phyloP scores from a whole-genome alignment of 2,888 invertebrate genomes.

The Acleris literana region DNA sequence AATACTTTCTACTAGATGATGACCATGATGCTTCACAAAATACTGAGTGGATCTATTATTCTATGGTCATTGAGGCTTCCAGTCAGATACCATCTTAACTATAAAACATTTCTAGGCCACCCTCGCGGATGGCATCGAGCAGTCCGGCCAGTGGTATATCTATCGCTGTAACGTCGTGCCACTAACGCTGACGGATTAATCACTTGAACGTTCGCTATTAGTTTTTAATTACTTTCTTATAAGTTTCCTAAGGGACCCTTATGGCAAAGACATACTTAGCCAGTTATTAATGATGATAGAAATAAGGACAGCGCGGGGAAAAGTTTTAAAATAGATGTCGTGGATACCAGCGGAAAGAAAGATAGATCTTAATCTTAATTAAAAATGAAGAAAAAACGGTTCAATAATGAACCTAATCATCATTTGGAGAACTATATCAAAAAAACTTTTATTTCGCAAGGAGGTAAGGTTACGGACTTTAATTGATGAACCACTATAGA shows the following conservation, averaged over 20 bases:
- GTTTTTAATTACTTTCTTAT: constrained; percentile 27
- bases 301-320: neutral
- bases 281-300: constrained; percentile 11
- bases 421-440: too few relatives aligned
- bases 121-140: constrained; percentile 51
- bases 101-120: constrained; percentile 40
- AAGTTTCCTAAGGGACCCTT: constrained; percentile 6
- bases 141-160: constrained; percentile 35
- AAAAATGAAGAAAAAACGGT: too few relatives aligned
- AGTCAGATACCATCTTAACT: neutral
- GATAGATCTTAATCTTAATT: neutral
- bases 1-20: too few relatives aligned
- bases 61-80: too few relatives aligned
- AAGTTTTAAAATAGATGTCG: constrained; percentile 9
- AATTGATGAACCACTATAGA: too few relatives aligned
- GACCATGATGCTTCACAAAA: too few relatives aligned
- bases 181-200: constrained; percentile 29
- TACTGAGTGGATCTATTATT: too few relatives aligned
- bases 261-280: neutral
- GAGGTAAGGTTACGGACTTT: too few relatives aligned
- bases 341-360: neutral
- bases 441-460: too few relatives aligned
- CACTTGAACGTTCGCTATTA: constrained; percentile 23
- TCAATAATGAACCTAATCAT: too few relatives aligned
- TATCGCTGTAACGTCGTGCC: constrained; percentile 25